phyloP scores from a whole-genome alignment of 1,140 invertebrate genomes.

The Diachasmimorpha longicaudata region DNA sequence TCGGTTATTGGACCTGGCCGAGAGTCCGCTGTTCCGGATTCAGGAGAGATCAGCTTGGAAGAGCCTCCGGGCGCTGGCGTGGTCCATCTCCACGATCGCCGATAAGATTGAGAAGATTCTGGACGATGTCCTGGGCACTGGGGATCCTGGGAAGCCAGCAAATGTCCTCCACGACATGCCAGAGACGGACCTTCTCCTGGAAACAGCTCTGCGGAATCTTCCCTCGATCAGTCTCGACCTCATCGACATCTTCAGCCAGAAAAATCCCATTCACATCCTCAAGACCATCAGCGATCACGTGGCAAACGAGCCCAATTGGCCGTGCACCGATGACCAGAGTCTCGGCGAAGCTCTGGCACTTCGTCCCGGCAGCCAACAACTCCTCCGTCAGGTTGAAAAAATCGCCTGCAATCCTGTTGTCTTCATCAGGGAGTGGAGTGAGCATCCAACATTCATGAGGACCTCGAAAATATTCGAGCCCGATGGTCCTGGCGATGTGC shows the following conservation, averaged over 20 bases:
- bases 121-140: conserved; percentile 43
- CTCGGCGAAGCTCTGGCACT: conserved; percentile 43
- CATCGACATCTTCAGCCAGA: conserved; percentile 44
- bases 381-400: conserved; percentile 47
- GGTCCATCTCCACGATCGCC: conserved; percentile 41
- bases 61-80: conserved; percentile 42
- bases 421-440: conserved; percentile 50
- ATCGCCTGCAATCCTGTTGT: conserved; percentile 43
- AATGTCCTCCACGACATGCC: conserved; percentile 43
- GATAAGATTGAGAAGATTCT: conserved; percentile 46
- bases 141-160: conserved; percentile 29
- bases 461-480: conserved; percentile 32
- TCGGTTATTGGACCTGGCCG: conserved; percentile 47
- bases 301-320: conserved; percentile 45
- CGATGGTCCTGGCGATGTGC: conserved; percentile 27
- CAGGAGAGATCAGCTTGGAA: conserved; percentile 37
- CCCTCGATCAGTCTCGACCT: conserved; percentile 42
- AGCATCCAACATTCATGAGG: conserved; percentile 41
- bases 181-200: conserved; percentile 42
- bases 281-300: conserved; percentile 45
- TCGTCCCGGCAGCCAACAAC: conserved; percentile 44
- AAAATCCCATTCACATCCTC: conserved; percentile 43
- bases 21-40: conserved; percentile 48
- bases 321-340: conserved; percentile 46
- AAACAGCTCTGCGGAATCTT: conserved; percentile 42